These are phyloP conservation scores for Cyphomyrmex costatus DNA, from an alignment of 1,140 invertebrate genomes.

Conservation along the genomic window DNA sequence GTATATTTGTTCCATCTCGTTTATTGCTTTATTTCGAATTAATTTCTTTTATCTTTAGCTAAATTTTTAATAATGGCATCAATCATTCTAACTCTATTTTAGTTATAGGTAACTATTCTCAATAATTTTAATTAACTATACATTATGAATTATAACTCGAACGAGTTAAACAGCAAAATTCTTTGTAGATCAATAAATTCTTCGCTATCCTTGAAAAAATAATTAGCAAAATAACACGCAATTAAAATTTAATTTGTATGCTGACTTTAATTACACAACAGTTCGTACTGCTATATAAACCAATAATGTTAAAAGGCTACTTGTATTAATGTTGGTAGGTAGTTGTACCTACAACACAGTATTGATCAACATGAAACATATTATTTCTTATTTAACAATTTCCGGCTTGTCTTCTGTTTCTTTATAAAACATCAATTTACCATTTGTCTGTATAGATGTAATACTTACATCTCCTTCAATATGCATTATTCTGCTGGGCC, in stretches of 20 bases:
- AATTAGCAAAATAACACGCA: not conserved
- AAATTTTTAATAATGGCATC: constrained; percentile 9
- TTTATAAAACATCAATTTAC: constrained; percentile 50
- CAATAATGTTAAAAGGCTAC: constrained; percentile 25
- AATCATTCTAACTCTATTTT: not conserved
- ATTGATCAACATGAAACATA: constrained; percentile 36
- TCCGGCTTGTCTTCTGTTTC: not conserved
- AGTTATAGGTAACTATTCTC: too few relatives aligned
- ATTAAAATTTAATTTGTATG: constrained; percentile 37
- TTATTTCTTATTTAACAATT: constrained; percentile 45
- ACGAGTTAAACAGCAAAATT: not conserved
- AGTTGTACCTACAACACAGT: constrained; percentile 2
- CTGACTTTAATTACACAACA: constrained; percentile 4
- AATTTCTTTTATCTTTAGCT: not conserved
- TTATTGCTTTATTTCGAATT: constrained; percentile 18
- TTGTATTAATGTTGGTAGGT: not conserved
- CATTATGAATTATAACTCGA: not conserved
- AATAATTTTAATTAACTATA: not conserved
- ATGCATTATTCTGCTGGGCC: constrained; percentile 46
- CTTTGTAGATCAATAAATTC: not conserved
- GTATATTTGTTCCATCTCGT: not conserved
- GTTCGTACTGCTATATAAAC: not conserved
- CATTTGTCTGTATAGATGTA: constrained; percentile 11
- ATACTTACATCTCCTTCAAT: constrained; percentile 9
- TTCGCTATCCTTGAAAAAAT: not conserved